Evolutionary conservation across 2,113 vertebrate genomes (phyloP), one percentile per base, ranked within the genome.

Genomic region (Zeus faber): DNA sequence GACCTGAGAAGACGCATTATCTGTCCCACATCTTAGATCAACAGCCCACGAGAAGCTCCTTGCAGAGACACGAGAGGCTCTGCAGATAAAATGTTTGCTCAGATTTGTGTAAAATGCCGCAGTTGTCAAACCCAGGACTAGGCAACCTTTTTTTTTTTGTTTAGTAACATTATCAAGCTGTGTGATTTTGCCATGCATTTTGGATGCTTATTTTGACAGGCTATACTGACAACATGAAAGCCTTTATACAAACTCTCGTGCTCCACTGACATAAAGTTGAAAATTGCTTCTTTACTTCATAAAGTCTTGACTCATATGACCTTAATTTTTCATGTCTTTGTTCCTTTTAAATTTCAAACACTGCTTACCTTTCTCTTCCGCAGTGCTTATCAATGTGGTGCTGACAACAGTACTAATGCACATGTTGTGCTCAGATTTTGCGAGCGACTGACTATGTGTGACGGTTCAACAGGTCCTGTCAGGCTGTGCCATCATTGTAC

Each of bases 401-500:
- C n/a, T n/a, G n/a, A n/a, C n/a, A n/a, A n/a, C n/a, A n/a, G n/a
- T n/a, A n/a, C n/a, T n/a, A n/a, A n/a, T n/a, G n/a, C n/a, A n/a
- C n/a, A n/a, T n/a, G n/a, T n/a, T n/a, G n/a, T n/a, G n/a, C n/a
- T n/a, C n/a, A n/a, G n/a, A n/a, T n/a, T n/a, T n/a, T n/a, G 16
- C 10, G 18, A 11, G 21, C 6, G 40, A 41, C 40, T 18, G 40
- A 41, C 2, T 20, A 7, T 44, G 41, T 44, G 31, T 59, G 22
- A 52, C 24, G 3, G 44, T 39, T 33, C 33, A 45, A 4, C 78
- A 99, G 96, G 95, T 97, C 37, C 88, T 99, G 39, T 98, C 96
- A 0, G 96, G 96, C 44, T 97, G 96, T n/a, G 96, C 96, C 60
- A 94, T 99, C 84, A 98, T 98, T 25, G 96, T 99, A 4, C 84